Percentiles rank a stretch among this genome's conserved stretches.
phyloP scores from a whole-genome alignment of 2,888 invertebrate genomes.

The Poecilobothrus nobilitatus region DNA sequence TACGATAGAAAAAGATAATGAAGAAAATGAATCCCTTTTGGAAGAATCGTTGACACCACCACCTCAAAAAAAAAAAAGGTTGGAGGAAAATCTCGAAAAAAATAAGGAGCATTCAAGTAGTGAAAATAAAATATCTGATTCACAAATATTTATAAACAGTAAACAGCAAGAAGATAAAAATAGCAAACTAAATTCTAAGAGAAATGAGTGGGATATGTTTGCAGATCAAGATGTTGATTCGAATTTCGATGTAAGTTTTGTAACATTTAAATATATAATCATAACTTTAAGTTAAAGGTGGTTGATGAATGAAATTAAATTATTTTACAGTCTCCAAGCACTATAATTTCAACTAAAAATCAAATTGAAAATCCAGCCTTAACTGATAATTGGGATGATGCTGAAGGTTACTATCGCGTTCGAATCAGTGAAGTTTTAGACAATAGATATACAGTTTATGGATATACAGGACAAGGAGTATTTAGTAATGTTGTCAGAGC shows the following conservation, averaged over 20 bases:
- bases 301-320: conserved; percentile 8
- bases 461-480: conserved; percentile 97
- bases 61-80: conserved; percentile 14
- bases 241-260: conserved; percentile 57
- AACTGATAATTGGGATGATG: conserved; percentile 99
- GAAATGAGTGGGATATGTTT: conserved; percentile 82
- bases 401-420: conserved; percentile 97
- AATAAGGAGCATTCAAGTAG: not conserved
- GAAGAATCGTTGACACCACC: conserved; percentile 21
- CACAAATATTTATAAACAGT: conserved; percentile 7
- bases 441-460: conserved; percentile 87
- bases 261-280: conserved; percentile 16
- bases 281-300: not conserved
- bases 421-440: conserved; percentile 91
- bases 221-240: conserved; percentile 79
- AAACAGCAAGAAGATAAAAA: conserved; percentile 20
- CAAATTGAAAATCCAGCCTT: conserved; percentile 80
- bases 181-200: conserved; percentile 18
- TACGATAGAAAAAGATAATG: no score
- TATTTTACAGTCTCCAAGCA: conserved; percentile 54
- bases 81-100: not conserved
- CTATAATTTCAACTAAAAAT: conserved; percentile 45
- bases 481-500: conserved; percentile 96
- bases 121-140: not conserved
- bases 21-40: conserved; percentile 17